These are phyloP conservation scores for Cherax destructor DNA, from an alignment of 1,140 invertebrate genomes.

Conservation along the genomic window DNA sequence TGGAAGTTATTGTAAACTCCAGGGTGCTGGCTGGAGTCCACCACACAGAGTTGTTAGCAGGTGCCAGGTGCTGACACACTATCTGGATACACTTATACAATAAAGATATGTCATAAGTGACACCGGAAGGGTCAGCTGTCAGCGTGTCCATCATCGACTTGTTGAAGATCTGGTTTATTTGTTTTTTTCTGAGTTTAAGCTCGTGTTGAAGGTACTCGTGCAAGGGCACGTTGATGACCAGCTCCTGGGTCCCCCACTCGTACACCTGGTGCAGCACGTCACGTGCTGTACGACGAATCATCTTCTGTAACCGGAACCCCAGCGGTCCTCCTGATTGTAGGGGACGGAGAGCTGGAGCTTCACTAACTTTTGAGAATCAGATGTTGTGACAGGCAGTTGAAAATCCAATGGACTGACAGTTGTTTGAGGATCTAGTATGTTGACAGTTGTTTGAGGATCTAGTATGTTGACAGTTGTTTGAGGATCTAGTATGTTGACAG, in stretches of 20 bases:
- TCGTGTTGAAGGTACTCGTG: background rate
- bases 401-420: too few relatives aligned
- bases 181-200: background rate
- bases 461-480: too few relatives aligned
- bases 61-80: background rate
- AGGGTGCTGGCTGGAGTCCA: too few relatives aligned
- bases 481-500: too few relatives aligned
- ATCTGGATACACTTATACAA: background rate
- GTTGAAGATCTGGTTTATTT: background rate
- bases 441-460: too few relatives aligned
- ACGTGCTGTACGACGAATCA: background rate
- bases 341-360: background rate
- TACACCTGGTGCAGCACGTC: background rate
- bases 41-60: background rate
- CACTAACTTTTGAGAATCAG: background rate
- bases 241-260: background rate
- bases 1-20: background rate
- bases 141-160: background rate
- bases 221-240: background rate
- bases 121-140: background rate
- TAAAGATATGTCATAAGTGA: constrained; percentile 20
- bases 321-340: background rate
- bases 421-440: too few relatives aligned
- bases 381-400: background rate
- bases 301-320: background rate